Base-by-base conservation (phyloP, 2,888 invertebrate species). In the Acrocera orbiculus region DNA sequence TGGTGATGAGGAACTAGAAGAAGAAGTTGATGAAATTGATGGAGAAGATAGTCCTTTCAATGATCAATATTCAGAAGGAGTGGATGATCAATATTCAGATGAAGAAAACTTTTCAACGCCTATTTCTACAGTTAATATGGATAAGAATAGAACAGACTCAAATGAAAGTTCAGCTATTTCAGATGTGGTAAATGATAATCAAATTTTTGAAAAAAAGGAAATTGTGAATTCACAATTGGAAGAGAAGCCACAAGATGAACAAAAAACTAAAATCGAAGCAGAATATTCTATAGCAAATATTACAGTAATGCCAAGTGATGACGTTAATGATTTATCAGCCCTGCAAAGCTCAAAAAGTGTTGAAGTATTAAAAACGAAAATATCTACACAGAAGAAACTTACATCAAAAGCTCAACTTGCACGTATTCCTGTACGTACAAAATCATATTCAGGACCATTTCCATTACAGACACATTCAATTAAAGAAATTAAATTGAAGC, bases 391-490 rank as follows among this genome's bases (percentile, higher is more conserved):
- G n/a, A n/a, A n/a, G n/a, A n/a, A n/a, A n/a, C n/a, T n/a, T n/a
- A n/a, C 19, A 48, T 46, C 30, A 44, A 35, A n/a, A 47, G 37
- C 14, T 22, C 38, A 7, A 38, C 40, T 15, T 22, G 30, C 13
- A 34, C 33, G 34, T 31, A 36, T 49, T 11, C 52, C 56, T 1
- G 36, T 50, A 24, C 52, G 60, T 4, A 56, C 57, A 25, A 56
- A 57, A 40, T 60, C 61, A 9, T 51, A 58, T 25, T 53, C 58
- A 5, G 56, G 49, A 11, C 48, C 52, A 17, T 11, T 23, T n/a
- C 23, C n/a, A 23, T 3, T 23, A 5, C 19, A 43, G 53, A 51
- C 54, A 3, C 55, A 51, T 4, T 58, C 57, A 0, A 54, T 58
- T 3, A 53, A 53, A 32, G 47, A 52, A 6, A 55, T 59, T 32